Conservation (phyloP, 2,113 vertebrate genomes). For the Corythornis madagascariensis region DNA sequence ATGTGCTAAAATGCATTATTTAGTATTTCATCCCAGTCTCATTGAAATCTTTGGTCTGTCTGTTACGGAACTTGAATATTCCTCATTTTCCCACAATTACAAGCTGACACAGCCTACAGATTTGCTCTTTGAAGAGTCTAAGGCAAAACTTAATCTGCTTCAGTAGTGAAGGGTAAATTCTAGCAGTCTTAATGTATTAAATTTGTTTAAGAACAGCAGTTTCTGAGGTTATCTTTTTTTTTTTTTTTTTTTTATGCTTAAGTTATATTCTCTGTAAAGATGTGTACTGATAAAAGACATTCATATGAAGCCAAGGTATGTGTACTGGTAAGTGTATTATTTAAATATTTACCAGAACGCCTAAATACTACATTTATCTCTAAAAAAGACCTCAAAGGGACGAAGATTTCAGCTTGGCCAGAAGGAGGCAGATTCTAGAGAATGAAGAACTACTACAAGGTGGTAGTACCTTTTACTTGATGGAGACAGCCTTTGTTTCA, state of each 20-base stretch:
- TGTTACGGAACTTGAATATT: neutral
- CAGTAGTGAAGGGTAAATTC: neutral
- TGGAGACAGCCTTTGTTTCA: neutral
- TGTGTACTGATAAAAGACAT: neutral
- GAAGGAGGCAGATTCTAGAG: neutral
- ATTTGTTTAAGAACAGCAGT: neutral
- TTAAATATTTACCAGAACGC: neutral
- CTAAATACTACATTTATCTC: neutral
- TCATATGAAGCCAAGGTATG: neutral
- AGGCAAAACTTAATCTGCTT: neutral
- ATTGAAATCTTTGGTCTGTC: neutral
- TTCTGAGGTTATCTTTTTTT: neutral
- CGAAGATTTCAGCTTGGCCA: neutral
- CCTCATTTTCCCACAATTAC: neutral
- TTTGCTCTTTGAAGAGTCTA: neutral
- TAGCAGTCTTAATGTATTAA: neutral
- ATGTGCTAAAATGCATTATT: conserved; percentile 3
- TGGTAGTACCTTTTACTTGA: neutral
- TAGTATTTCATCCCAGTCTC: neutral
- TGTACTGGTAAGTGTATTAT: neutral
- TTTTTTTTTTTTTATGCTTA: neutral
- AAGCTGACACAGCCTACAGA: neutral
- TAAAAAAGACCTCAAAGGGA: neutral
- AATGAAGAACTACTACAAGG: neutral
- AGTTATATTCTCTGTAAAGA: neutral